phyloP scores from a whole-genome alignment of 2,797 vertebrate species.

The Anguilla marmorata region DNA sequence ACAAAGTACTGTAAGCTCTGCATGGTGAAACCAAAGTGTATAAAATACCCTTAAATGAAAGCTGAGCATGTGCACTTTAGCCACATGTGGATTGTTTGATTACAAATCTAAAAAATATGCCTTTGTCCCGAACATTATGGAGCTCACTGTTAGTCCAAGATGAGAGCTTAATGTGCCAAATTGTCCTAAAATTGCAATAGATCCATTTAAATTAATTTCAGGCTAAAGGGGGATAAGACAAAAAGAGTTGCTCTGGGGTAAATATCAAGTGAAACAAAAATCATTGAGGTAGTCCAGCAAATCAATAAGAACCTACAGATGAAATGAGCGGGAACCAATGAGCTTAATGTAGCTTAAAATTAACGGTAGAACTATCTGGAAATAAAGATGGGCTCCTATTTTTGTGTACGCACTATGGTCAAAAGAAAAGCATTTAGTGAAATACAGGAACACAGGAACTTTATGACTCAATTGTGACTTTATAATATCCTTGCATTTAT shows the following conservation, averaged over 20 bases:
- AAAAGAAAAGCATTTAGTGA: background rate
- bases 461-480: background rate
- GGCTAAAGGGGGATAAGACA: background rate
- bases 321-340: background rate
- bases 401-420: background rate
- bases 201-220: background rate
- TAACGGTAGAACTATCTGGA: background rate
- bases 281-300: background rate
- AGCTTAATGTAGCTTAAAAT: background rate
- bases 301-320: background rate
- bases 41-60: no score
- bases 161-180: background rate
- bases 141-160: background rate
- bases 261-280: background rate
- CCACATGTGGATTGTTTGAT: no score
- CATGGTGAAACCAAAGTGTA: no score
- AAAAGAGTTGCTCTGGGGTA: background rate
- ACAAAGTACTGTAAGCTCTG: no score
- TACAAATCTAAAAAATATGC: no score
- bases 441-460: background rate
- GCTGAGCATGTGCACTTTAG: no score
- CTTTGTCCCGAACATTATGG: no score
- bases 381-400: background rate
- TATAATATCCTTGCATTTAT: background rate
- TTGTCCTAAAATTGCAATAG: background rate